Evolutionary conservation across 2,113 vertebrate species (phyloP).

Genomic region (Neoarius graeffei): DNA sequence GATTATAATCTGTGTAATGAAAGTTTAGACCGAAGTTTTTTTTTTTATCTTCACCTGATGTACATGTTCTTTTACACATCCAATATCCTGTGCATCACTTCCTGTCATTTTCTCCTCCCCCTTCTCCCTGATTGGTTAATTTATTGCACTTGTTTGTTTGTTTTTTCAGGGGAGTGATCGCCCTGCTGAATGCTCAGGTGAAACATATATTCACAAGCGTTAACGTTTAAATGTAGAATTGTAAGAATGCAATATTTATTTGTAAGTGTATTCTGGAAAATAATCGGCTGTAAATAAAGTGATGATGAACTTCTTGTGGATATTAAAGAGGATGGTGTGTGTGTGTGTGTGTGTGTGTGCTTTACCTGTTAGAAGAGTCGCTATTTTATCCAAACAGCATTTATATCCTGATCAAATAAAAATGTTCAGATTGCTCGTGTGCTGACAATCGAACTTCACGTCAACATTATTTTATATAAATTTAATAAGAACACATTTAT

Average conservation of each 20-base stretch:
- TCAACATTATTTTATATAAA: not conserved
- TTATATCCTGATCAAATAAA: slow-evolving; percentile 1
- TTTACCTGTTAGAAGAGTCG: slow-evolving; percentile 40
- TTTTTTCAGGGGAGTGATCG: slow-evolving; percentile 42
- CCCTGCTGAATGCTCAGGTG: slow-evolving; percentile 77
- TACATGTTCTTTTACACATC: slow-evolving; percentile 22
- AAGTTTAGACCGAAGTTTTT: not conserved
- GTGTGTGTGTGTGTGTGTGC: slow-evolving; percentile 51
- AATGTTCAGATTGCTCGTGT: not conserved
- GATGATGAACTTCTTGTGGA: slow-evolving; percentile 74
- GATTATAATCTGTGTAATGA: slow-evolving; percentile 10
- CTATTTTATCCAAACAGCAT: not conserved
- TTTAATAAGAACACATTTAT: not conserved
- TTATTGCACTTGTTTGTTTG: slow-evolving; percentile 34
- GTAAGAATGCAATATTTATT: slow-evolving; percentile 73
- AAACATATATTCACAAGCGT: slow-evolving; percentile 63
- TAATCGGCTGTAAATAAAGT: slow-evolving; percentile 72
- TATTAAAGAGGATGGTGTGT: slow-evolving; percentile 62
- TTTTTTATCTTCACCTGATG: slow-evolving; percentile 8
- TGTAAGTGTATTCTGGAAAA: slow-evolving; percentile 63
- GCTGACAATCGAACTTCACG: not conserved
- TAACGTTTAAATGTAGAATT: slow-evolving; percentile 61
- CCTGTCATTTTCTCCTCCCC: slow-evolving; percentile 25
- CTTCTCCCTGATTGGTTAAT: slow-evolving; percentile 32
- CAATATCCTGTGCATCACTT: slow-evolving; percentile 7